Evolutionary conservation across 23 tunicate genomes (phyloP), one percentile per base, ranked within the genome.

Genomic region (Oikopleura vanhoeffeni): DNA sequence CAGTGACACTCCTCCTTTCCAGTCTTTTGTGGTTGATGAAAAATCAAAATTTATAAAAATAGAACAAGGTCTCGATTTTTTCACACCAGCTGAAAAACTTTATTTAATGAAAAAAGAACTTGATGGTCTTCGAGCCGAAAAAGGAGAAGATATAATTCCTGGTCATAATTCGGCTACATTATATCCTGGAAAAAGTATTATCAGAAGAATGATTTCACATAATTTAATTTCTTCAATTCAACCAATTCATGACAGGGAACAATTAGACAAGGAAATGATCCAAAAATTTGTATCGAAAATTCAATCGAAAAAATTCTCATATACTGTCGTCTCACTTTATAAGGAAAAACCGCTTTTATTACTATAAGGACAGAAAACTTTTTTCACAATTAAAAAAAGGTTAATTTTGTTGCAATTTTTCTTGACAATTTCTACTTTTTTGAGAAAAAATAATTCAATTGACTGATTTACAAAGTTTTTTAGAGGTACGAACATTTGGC

Each of bases 131-230:
- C 34, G 79, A 71, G 79, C 79, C 4, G 79, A 30, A 30, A 2
- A 28, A 33, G 35, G 35, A 24, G 79, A 71, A 13, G 2, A 18
- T 2, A 71, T 71, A 2, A 30, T 71, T 71, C 79, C 79, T 32
- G 79, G 79, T 24, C 79, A 71, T 71, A 33, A 18, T 24, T 2
- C 27, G 2, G 79, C 79, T 2, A 32, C 34, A 13, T 38, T 71
- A 2, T 71, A 71, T 30, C 79, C 34, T 18, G 79, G 79, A 30
- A 71, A 71, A 38, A 71, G 79, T 71, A 71, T 71, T 71, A 13
- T 71, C 34, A 33, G 79, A 30, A 28, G 79, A 71, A 18, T 71
- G 2, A 71, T 71, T 2, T 71, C 79, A 71, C 4, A 18, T 71
- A 30, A 71, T 13, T 2, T 71, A 30, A 71, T 71, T 32, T 2